Conservation (phyloP, 2,888 invertebrate genomes). For the Machimus rusticus region DNA sequence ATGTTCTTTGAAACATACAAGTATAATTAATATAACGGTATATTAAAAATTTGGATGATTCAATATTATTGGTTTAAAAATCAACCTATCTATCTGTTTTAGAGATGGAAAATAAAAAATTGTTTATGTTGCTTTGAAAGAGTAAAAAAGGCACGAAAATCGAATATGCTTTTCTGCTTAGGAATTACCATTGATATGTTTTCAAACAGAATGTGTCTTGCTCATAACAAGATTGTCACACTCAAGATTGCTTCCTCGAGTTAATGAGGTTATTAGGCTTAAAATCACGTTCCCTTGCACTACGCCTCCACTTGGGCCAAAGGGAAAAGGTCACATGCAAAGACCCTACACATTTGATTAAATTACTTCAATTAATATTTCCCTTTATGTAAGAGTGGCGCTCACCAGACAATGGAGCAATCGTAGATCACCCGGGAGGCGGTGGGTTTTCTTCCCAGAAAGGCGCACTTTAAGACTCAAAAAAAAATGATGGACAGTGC, state of each 20-base stretch:
- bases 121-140: too few species aligned
- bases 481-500: too few species aligned
- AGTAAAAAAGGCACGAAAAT: not conserved
- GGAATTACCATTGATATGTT: not conserved
- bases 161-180: not conserved
- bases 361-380: not conserved
- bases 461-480: not conserved
- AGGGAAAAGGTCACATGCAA: not conserved
- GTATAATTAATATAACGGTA: too few species aligned
- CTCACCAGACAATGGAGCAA: not conserved
- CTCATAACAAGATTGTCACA: not conserved
- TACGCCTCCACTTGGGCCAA: not conserved
- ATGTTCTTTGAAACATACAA: too few species aligned
- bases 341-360: not conserved
- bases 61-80: not conserved
- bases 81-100: not conserved
- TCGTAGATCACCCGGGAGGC: not conserved
- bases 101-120: too few species aligned
- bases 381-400: not conserved
- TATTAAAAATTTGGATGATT: not conserved
- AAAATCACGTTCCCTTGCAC: not conserved
- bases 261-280: not conserved
- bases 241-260: not conserved
- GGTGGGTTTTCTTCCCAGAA: not conserved
- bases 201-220: not conserved